Evolutionary conservation across 2,113 vertebrate genomes (phyloP), one percentile per base, ranked within the genome.

Genomic region (Pontoporia blainvillei): DNA sequence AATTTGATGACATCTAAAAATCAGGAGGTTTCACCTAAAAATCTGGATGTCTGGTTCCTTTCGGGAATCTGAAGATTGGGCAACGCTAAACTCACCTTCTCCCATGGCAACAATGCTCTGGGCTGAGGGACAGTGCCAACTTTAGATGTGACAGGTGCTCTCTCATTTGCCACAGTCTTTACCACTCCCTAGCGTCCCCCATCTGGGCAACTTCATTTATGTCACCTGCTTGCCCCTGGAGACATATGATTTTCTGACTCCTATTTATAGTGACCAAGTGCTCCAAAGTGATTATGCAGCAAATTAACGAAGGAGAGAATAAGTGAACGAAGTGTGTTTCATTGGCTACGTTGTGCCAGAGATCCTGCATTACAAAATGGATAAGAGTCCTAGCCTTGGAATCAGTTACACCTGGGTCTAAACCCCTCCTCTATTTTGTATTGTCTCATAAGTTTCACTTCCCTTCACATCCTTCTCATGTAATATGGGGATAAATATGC

Each of bases 401-500:
- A 73, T 41, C 31, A 10, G 8, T 79, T 81, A 69, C 12, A 21
- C 29, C 27, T 23, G 5, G 18, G 2, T 52, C 67, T 66, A 49
- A 90, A 78, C 20, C 18, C 27, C 13, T 34, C 61, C 46, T 79
- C 62, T 46, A 8, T 59, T 73, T 75, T 5, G 0, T 21, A 46
- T n/a, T 54, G 7, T 44, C 36, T 46, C 12, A 0, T 52, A 72
- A 39, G 5, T 71, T 52, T 66, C 29, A 46, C 52, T 54, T 75
- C 18, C 18, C 25, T 76, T 73, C 15, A 52, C 34, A 85, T 66
- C 21, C 15, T 39, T 72, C 73, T 34, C 73, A 54, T 3, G 4
- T 39, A 82, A 86, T 34, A n/a, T 31, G 44, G 29, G 12, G 44
- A 90, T 90, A 64, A 79, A 96, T 64, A 90, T 57, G 12, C 17